Percentiles rank a stretch among this genome's conserved stretches.
phyloP scores from a whole-genome alignment of 2,113 vertebrate species.

The Heptranchias perlo region DNA sequence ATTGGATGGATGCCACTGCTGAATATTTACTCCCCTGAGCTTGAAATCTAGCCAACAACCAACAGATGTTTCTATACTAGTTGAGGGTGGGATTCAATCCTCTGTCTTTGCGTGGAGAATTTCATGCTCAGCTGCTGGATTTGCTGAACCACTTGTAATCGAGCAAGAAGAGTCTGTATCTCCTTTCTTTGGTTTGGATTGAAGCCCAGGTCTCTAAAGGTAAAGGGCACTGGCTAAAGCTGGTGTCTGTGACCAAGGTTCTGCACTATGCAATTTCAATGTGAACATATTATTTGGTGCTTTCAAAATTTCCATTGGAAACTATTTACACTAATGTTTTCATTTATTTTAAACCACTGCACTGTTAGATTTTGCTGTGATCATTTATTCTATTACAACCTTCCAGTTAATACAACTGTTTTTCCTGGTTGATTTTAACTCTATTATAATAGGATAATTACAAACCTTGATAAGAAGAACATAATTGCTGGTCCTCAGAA shows the following conservation, averaged over 20 bases:
- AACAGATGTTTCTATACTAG: background rate
- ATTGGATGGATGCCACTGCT: background rate
- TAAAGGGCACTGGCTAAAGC: background rate
- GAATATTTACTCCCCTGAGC: background rate
- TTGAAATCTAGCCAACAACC: background rate
- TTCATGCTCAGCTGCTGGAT: background rate
- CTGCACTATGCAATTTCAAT: no score
- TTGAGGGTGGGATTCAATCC: background rate
- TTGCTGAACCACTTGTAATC: background rate
- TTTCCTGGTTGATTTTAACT: background rate
- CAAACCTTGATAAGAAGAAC: background rate
- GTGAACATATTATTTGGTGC: background rate
- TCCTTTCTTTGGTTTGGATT: background rate
- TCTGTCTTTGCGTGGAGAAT: background rate
- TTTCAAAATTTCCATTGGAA: background rate
- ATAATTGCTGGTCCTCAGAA: background rate
- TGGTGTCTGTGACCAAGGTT: background rate
- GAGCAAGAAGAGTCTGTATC: background rate
- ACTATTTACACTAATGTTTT: background rate
- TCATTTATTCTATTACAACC: background rate
- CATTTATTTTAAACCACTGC: background rate
- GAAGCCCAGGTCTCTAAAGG: background rate
- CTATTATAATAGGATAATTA: background rate
- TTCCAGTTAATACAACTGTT: background rate
- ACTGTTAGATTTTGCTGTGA: no score